Conservation (phyloP, 2,888 invertebrate genomes). For the Dryococelus australis region DNA sequence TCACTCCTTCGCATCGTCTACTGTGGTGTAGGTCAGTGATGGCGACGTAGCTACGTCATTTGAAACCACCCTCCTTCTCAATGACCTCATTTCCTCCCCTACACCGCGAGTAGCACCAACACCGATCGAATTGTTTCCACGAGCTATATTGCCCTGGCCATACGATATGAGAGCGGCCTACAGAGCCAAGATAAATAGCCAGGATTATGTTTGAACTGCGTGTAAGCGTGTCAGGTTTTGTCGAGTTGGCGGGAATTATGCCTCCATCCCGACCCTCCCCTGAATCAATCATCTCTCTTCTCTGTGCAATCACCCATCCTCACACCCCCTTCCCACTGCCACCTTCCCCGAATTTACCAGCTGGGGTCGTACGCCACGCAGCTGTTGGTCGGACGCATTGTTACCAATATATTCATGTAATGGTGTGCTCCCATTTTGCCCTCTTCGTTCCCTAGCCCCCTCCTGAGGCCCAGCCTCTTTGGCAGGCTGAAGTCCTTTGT, state of each 20-base stretch:
- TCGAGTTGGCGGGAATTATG: slow-evolving; percentile 9
- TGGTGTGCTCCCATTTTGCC: not conserved
- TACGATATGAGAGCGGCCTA: not conserved
- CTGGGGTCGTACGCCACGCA: not conserved
- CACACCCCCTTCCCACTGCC: too few species aligned
- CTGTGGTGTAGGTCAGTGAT: not conserved
- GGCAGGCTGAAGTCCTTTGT: too few species aligned
- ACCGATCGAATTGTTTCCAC: too few species aligned
- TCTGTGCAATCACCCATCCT: too few species aligned
- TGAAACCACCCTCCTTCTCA: too few species aligned
- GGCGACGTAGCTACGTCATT: not conserved
- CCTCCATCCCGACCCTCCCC: not conserved
- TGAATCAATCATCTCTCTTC: not conserved
- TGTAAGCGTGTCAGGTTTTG: slow-evolving; percentile 6
- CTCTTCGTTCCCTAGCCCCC: too few species aligned
- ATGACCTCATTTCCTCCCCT: too few species aligned
- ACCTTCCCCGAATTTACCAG: too few species aligned
- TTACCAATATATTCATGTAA: slow-evolving; percentile 8
- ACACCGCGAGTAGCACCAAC: too few species aligned
- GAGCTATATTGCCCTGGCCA: not conserved
- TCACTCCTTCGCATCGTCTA: not conserved
- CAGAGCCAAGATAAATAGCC: not conserved
- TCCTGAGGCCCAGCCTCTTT: too few species aligned
- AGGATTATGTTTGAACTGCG: slow-evolving; percentile 5
- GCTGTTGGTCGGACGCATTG: not conserved